Evolutionary conservation across 2,888 invertebrate genomes (phyloP), one percentile per base, ranked within the genome.

Genomic region (Sicus ferrugineus): DNA sequence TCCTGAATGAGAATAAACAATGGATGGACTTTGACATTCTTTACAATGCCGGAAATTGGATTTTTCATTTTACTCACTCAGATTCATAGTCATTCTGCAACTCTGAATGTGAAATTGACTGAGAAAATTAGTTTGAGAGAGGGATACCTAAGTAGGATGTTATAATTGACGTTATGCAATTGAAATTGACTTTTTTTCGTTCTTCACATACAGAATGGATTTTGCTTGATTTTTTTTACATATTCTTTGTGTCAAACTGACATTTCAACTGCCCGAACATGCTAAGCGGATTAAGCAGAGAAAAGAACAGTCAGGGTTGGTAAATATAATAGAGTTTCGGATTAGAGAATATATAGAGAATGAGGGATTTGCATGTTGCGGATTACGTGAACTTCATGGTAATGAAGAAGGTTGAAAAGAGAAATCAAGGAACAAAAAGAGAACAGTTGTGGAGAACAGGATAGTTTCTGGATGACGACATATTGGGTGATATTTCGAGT

Each of bases 241-340:
- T 38, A 66, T 56, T 26, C 16, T 54, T 56, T 66, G 56, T 66
- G 46, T 42, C 26, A 56, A 46, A 42, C 58, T 66, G 66, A 66
- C 66, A 56, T 66, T 66, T 56, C 66, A 56, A 56, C 56, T 42
- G 19, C 28, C 26, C 21, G 31, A 46, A 66, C 21, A 66, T 28
- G 38, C 19, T 66, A 66, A 66, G 66, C 66, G 66, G 66, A 66
- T 66, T 66, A 66, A 16, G 23, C 28, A 19, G 4, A 11, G 64
- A 50, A 64, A 64, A 52, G 61, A 61, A 61, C 61, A 61, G 42
- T 42, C 42, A 28, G 56, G 46, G 19, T 46, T 46, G 46, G 19
- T 46, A n/a, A n/a, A 3, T 46, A 19, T 14, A 9, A 46, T 46
- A 46, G 46, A 46, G 19, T 46, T 23, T 1, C 54, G 28, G 26